Evolutionary conservation across 2,113 vertebrate genomes (phyloP).

Genomic region (Anguilla rostrata): DNA sequence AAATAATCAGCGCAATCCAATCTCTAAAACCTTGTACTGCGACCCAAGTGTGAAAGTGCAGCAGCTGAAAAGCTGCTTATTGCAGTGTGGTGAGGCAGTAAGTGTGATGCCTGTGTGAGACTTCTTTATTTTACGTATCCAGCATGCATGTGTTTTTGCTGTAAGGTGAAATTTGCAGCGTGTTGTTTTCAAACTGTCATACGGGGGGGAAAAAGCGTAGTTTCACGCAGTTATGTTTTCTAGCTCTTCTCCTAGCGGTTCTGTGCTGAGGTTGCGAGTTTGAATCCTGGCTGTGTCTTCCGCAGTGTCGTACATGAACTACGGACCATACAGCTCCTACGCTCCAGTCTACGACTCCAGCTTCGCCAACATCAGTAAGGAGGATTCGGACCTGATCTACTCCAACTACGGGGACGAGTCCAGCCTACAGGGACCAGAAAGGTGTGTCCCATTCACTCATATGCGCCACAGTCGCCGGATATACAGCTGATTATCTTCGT

Average conservation of each 20-base stretch:
- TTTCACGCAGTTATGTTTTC: neutral
- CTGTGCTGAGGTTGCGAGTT: neutral
- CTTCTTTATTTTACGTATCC: no score
- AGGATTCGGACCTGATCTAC: constrained; percentile 92
- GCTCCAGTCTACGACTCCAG: constrained; percentile 94
- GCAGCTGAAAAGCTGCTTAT: neutral
- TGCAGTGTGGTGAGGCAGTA: neutral
- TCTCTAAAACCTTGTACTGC: no score
- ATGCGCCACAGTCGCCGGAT: neutral
- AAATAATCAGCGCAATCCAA: no score
- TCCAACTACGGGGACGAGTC: constrained; percentile 87
- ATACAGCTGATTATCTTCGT: neutral
- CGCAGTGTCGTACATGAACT: constrained; percentile 91
- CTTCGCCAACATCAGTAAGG: constrained; percentile 92
- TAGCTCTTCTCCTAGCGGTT: neutral
- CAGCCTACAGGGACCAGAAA: constrained; percentile 77
- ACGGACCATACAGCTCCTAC: constrained; percentile 91
- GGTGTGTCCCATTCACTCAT: constrained; percentile 62
- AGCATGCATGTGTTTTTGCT: no score
- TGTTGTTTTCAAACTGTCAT: neutral
- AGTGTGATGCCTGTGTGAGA: neutral
- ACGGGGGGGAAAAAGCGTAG: neutral
- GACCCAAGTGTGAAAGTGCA: neutral
- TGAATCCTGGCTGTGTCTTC: neutral
- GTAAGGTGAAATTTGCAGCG: no score